These are phyloP conservation scores for Macropis europaea DNA, from an alignment of 2,888 invertebrate species.

Conservation along the genomic window DNA sequence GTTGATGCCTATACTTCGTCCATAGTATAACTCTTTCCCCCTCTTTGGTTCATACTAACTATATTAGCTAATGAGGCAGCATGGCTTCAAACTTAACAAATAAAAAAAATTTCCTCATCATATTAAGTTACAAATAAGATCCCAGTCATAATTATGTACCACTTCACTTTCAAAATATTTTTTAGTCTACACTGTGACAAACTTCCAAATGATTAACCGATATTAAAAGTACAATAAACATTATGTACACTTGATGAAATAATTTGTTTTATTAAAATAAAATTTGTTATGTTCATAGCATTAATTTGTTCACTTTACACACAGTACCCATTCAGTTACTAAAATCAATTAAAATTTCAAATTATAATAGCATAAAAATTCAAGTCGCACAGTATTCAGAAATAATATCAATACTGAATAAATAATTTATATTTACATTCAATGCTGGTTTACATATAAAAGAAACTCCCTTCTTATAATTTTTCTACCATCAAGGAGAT, in stretches of 20 bases:
- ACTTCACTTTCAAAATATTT: background rate
- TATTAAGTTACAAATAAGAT: too few relatives aligned
- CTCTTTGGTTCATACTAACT: too few relatives aligned
- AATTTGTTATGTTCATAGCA: conserved; percentile 11
- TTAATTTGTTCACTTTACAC: background rate
- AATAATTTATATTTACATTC: background rate
- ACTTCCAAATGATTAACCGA: background rate
- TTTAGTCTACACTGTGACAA: background rate
- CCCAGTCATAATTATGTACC: background rate
- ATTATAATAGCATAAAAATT: background rate
- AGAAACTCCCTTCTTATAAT: background rate
- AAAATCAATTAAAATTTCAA: background rate
- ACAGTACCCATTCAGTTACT: background rate
- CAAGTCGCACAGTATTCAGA: background rate
- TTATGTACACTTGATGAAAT: background rate
- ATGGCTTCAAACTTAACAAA: too few relatives aligned
- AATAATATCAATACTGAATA: background rate
- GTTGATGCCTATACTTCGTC: too few relatives aligned
- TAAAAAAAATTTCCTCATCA: too few relatives aligned
- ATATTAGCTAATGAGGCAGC: too few relatives aligned
- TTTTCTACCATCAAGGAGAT: background rate
- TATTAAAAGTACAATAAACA: background rate
- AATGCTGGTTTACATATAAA: background rate
- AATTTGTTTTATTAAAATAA: conserved; percentile 25
- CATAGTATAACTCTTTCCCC: too few relatives aligned